Conservation (phyloP, 2,113 vertebrate genomes). For the Pelodiscus sinensis region DNA sequence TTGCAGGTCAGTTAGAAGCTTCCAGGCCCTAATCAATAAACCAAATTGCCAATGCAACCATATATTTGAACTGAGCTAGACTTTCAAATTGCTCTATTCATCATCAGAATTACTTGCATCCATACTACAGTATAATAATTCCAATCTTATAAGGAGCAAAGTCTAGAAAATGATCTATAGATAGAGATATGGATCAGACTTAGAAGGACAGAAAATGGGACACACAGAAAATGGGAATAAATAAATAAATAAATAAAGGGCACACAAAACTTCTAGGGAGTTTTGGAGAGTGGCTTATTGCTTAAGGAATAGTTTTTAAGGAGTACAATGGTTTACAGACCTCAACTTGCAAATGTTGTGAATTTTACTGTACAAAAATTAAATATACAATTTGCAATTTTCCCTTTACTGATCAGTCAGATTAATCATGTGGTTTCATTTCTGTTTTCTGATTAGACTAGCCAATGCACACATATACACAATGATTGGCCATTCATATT, state of each 20-base stretch:
- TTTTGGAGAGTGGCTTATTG: accelerated
- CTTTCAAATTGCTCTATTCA: background rate
- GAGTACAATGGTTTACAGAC: background rate
- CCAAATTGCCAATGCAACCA: background rate
- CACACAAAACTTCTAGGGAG: background rate
- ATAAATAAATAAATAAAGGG: background rate
- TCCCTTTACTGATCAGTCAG: background rate
- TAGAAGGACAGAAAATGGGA: background rate
- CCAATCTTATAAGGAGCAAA: accelerated
- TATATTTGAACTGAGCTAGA: background rate
- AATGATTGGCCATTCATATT: background rate
- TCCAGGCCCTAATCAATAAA: background rate
- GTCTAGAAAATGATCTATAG: background rate
- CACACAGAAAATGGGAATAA: background rate
- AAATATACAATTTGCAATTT: background rate
- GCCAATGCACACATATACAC: background rate
- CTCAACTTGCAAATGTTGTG: background rate
- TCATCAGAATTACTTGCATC: accelerated
- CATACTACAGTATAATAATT: background rate
- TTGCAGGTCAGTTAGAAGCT: slow-evolving; percentile 42
- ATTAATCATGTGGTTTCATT: background rate
- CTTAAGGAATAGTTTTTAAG: background rate
- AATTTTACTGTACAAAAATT: background rate
- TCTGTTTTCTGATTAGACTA: background rate
- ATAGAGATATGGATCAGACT: accelerated